These are phyloP conservation scores for Apis mellifera DNA, from an alignment of 1,140 invertebrate genomes.

Conservation along the genomic window Amel_HAv3.1 CM009936.2:14540001-14540500, in stretches of 20 bases:
- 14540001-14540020: too few species aligned
- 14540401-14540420: conserved; percentile 69
- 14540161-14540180: conserved; percentile 8
- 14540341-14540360: conserved; percentile 37
- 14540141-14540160: neutral
- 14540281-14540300: neutral
- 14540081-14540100: too few species aligned
- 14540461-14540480: conserved; percentile 51
- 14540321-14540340: neutral
- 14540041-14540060: too few species aligned
- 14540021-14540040: too few species aligned
- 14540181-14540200: neutral
- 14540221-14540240: neutral
- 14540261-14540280: conserved; percentile 26
- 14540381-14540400: conserved; percentile 58
- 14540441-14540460: conserved; percentile 19
- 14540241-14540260: neutral
- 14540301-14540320: neutral
- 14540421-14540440: conserved; percentile 64
- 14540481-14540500: conserved; percentile 62
- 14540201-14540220: conserved; percentile 11
- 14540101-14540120: neutral
- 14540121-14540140: neutral
- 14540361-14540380: conserved; percentile 31
- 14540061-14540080: too few species aligned